Evolutionary conservation across 2,113 vertebrate species (phyloP).

Genomic region (Copsychus sechellarum): DNA sequence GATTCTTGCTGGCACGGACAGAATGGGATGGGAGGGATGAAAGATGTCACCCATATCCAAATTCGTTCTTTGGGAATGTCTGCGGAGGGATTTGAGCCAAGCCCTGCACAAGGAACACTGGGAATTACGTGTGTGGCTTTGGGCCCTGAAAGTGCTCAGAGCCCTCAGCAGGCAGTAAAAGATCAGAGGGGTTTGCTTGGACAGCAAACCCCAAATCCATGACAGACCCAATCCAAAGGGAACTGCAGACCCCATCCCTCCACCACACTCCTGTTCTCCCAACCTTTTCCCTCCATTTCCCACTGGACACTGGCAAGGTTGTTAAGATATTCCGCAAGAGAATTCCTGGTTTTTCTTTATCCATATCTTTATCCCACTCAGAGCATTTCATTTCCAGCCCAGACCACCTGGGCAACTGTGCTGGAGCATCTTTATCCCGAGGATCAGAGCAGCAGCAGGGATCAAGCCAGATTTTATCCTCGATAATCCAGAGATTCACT

Average conservation of each 20-base stretch:
- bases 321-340: not conserved
- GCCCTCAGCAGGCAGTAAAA: not conserved
- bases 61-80: not conserved
- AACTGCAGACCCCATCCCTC: not conserved
- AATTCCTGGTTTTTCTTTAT: not conserved
- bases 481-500: not conserved
- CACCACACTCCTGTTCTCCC: not conserved
- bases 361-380: not conserved
- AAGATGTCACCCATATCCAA: rapidly evolving
- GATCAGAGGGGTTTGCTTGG: not conserved
- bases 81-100: not conserved
- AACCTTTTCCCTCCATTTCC: not conserved
- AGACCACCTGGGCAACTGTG: rapidly evolving
- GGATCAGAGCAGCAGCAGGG: not conserved
- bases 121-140: not conserved
- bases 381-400: not conserved
- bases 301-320: not conserved
- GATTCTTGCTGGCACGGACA: not conserved
- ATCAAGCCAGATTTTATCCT: not conserved
- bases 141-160: not conserved
- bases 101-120: rapidly evolving
- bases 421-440: not conserved
- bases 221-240: not conserved
- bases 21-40: not conserved
- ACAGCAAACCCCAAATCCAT: not conserved